Base-by-base conservation (phyloP, 1,140 invertebrate species). In the Carposina sasakii region DNA sequence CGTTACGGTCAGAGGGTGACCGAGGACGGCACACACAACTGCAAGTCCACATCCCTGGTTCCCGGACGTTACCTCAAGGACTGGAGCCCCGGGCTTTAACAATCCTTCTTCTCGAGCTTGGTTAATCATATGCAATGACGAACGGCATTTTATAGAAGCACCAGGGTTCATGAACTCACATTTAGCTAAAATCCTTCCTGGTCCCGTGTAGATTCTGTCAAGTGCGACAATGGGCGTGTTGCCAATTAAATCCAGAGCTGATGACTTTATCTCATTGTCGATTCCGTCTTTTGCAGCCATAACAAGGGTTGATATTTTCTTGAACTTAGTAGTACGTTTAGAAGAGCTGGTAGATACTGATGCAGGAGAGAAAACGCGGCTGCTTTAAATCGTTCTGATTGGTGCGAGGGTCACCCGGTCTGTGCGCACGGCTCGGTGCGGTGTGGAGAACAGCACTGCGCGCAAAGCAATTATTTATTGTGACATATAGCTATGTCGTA, bases 81-180 rank as follows among this genome's bases (percentile, higher is more conserved):
- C 76, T 0, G 72, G 67, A 0, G 19, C 55, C 0, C 72, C 71
- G 4, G 74, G 75, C 36, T 77, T 69, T 36, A 83, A 44, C 6
- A 63, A 48, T 10, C 79, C 76, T 21, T 40, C 64, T 37, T 67
- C 60, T 1, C 50, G 45, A 8, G 79, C 79, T 17, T 63, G 56
- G 17, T 63, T 41, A 44, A 83, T 69, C 79, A 83, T 83, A 42
- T 68, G 55, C 13, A 81, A 21, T 2, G 79, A 77, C 4, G 79
- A 81, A 2, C 79, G 65, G 33, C 71, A 72, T 61, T 83, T 83
- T 13, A 83, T 71, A 1, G 79, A 83, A 15, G 71, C 79, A 37
- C 76, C 79, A 2, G 79, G 79, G 28, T 83, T 83, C 73, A 81
- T 81, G 26, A 77, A 82, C 42, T 82, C 78, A 59, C 78, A 82